Evolutionary conservation across 2,888 invertebrate species (phyloP), one percentile per base, ranked within the genome.

Genomic region (Hypsopygia costalis): DNA sequence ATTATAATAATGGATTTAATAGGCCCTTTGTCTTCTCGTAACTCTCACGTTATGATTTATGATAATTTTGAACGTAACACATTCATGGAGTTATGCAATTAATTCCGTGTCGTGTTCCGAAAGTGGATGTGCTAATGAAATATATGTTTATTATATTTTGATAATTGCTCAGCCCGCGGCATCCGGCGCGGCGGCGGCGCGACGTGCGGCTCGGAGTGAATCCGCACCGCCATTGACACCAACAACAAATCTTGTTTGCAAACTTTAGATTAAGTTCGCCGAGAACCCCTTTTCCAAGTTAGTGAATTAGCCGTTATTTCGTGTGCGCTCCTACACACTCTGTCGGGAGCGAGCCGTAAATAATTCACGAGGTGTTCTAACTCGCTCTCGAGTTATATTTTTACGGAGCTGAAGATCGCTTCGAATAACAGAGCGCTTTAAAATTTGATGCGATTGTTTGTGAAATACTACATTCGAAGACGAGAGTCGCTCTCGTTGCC

Each of bases 191-290:
- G 16, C 16, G 4, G 16, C 16, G 4, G 3, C 16, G 16, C 16
- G 16, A 16, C 16, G 16, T 16, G 16, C 16, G 2, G 16, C 16
- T 16, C 16, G 16, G 16, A 2, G 3, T 4, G 16, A 4, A 2
- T 16, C 16, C 16, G 16, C 25, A 30, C 32, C 44, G 34, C 27
- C 37, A 46, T 41, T 42, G 44, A 44, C 47, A 36, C 43, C 38
- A 21, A 40, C 47, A 41, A 52, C 51, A 48, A 55, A 55, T 52
- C 54, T 49, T 45, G 54, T 57, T 54, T 46, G 39, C 42, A 27
- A 64, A 59, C 51, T 62, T 62, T 52, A 52, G 45, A 63, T 62
- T 50, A 52, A 48, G 47, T 52, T 39, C 34, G 22, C 48, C 28
- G 9, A 16, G 40, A 47, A 53, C 46, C 52, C 48, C 46, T 44